Base-by-base conservation (phyloP, 1,140 invertebrate species). In the Aphelenchoides avenae region DNA sequence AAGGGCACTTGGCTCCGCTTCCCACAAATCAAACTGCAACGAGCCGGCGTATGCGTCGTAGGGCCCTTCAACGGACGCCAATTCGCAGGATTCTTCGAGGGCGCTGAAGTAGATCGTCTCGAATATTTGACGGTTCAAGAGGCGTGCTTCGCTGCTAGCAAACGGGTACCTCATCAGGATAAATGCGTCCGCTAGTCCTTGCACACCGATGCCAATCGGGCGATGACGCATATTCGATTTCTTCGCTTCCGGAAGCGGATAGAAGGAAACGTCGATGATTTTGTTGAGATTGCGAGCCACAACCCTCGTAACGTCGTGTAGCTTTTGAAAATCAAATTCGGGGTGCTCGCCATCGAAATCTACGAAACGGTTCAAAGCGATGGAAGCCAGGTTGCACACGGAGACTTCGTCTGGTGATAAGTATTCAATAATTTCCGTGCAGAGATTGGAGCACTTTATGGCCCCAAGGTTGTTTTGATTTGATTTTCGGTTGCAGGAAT, bases 381-480 rank as follows among this genome's bases (percentile, higher is more conserved):
- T 87, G 0, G 93, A 98, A 1, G 92, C 94, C 69, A 98, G 83
- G 82, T 97, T 97, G 79, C 94, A 99, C 0, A 97, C 94, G 24
- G 93, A 94, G 30, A 96, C 85, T 84, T 97, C 92, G 79, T 94
- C 89, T 1, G 85, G 80, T 34, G 87, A 85, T 40, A 74, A 80
- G 76, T 93, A 97, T 78, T 97, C 86, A 1, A 98, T 84, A 71
- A 98, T 91, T 84, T 99, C 94, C 0, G 93, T 97, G 76, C 93
- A 97, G 11, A 98, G 81, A 79, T 97, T 98, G 61, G 89, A 93
- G 77, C 91, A 91, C 79, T 93, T 95, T 58, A 98, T 97, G 4
- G 93, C 97, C 24, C 93, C 94, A n/a, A 98, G 78, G 80, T 98
- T 96, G 79, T 98, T 86, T 75, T 98, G 94, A 79, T 98, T 98